A percentile compares a stretch with the other conserved stretches of the same genome.
These are phyloP conservation scores for Ciconia nigra DNA, from an alignment of 2,797 vertebrate genomes.

Conservation along the genomic window DNA sequence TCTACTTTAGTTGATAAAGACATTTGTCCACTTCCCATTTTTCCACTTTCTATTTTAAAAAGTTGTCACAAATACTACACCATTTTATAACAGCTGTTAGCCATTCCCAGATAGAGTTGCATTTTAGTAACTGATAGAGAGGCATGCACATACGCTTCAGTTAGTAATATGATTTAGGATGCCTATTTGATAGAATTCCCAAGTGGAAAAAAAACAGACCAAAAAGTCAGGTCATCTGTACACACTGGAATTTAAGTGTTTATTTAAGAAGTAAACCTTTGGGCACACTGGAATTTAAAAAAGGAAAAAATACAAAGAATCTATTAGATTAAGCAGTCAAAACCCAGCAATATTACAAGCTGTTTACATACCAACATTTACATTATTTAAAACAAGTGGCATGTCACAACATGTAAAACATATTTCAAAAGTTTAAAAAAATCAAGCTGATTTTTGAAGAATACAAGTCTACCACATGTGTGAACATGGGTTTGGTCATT, in stretches of 20 bases:
- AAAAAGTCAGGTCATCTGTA: background rate
- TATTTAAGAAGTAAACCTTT: slow-evolving; percentile 71
- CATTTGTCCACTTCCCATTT: background rate
- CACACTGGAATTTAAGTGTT: slow-evolving; percentile 55
- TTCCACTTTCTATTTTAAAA: background rate
- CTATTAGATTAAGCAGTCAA: slow-evolving; percentile 17
- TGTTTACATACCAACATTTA: slow-evolving; percentile 66
- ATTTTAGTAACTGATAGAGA: background rate
- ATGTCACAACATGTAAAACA: slow-evolving; percentile 68
- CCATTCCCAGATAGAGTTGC: background rate
- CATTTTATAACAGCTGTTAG: background rate
- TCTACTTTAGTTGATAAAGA: background rate
- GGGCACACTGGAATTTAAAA: background rate
- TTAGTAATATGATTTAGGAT: background rate
- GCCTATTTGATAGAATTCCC: background rate
- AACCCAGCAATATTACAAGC: slow-evolving; percentile 71
- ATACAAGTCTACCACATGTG: slow-evolving; percentile 42
- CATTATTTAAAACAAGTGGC: slow-evolving; percentile 68
- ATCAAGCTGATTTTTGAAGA: slow-evolving; percentile 55
- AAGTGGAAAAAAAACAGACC: background rate
- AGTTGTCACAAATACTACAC: background rate
- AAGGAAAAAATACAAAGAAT: slow-evolving; percentile 12
- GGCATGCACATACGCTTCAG: fast-evolving
- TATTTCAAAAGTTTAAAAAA: slow-evolving; percentile 54
- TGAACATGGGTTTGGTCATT: slow-evolving; percentile 52